Evolutionary conservation across 2,888 invertebrate species (phyloP), one percentile per base, ranked within the genome.

Genomic region (Craniophora ligustri): DNA sequence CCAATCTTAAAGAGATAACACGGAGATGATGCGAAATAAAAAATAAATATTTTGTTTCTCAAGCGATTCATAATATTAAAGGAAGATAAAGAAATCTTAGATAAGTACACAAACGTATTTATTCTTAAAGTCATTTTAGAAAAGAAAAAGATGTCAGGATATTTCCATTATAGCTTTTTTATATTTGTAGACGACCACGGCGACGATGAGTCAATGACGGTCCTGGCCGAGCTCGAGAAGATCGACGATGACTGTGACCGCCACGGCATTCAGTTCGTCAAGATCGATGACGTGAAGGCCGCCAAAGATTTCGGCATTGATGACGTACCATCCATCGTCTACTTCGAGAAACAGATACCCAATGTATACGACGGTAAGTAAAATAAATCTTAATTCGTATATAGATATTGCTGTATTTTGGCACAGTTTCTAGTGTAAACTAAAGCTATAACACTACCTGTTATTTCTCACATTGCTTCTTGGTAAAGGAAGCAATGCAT

Each of bases 231-330:
- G 88, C 94, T 98, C 73, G 98, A 98, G 90, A 98, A 97, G 90
- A 98, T 98, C 79, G 98, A 98, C 87, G 98, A 98, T 87, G 98
- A 98, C 86, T 98, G 97, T 85, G 98, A 98, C 88, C 96, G 97
- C 76, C 97, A 97, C 81, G 98, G 98, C 56, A 98, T 98, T 75
- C 97, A 98, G 85, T 98, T 98, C 86, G 98, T 98, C 32, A 98
- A 98, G 92, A 98, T 98, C 72, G 98, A 98, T 79, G 98, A 98
- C 85, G 93, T 95, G 31, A 95, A 95, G 72, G 97, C 97, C n/a
- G 97, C 97, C 44, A 95, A 95, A 66, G 97, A 97, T 62, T 98
- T 97, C 86, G 98, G 98, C 66, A 96, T 98, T 72, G 97, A 98
- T 78, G 93, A 95, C 42, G 89, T 96, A 46, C 98, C 98, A 15